These are phyloP conservation scores for Dolichotis patagonum DNA, from an alignment of 2,113 vertebrate genomes.

Conservation along the genomic window DNA sequence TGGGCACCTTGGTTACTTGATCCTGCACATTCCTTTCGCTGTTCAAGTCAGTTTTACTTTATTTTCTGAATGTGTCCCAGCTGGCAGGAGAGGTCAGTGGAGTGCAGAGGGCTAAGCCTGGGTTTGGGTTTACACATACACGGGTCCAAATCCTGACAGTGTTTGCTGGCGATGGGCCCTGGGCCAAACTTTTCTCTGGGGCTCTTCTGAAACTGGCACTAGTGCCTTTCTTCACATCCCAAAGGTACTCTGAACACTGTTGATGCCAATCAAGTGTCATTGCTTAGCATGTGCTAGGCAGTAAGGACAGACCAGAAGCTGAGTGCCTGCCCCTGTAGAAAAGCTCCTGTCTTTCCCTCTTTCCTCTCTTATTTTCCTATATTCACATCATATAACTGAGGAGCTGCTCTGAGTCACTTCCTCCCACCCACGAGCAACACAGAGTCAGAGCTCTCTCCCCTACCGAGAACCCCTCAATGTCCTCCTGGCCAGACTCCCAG, in stretches of 20 bases:
- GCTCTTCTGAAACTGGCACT: background rate
- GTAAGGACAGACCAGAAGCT: background rate
- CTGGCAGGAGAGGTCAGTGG: background rate
- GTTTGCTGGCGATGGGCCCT: background rate
- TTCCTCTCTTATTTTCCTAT: background rate
- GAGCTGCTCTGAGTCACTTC: background rate
- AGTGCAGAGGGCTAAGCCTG: background rate
- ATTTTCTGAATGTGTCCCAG: background rate
- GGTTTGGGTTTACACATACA: background rate
- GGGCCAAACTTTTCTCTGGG: constrained; percentile 26
- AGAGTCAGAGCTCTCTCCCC: background rate
- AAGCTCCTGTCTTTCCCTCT: background rate
- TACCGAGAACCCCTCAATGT: background rate
- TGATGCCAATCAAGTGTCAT: background rate
- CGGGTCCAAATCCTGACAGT: background rate
- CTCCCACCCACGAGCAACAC: background rate
- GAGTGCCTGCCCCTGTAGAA: background rate
- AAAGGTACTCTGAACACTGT: background rate
- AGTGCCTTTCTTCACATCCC: no score
- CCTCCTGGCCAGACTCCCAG: background rate
- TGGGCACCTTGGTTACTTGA: background rate
- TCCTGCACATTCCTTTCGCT: background rate
- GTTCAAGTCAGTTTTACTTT: background rate
- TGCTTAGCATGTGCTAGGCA: background rate
- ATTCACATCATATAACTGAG: background rate